A percentile compares a stretch with the other conserved stretches of the same genome.
Conservation (phyloP, 2,113 vertebrate genomes). For the Dasyurus viverrinus region DNA sequence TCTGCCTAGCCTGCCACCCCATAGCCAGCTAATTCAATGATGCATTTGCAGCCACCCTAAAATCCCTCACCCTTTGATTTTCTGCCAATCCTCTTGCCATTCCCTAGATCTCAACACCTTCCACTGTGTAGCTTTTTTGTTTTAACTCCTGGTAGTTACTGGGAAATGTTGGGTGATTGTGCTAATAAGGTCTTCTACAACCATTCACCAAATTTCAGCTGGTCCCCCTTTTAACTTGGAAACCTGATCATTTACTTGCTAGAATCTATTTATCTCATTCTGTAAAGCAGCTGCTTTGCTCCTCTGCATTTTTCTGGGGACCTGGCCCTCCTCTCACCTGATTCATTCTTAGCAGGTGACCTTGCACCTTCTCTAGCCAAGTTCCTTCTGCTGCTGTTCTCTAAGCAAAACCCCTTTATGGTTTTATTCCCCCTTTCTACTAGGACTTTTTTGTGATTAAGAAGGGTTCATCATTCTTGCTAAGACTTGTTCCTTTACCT, state of each 20-base stretch:
- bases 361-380: neutral
- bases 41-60: neutral
- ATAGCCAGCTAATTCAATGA: neutral
- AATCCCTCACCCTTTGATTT: neutral
- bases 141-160: neutral
- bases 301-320: neutral
- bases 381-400: neutral
- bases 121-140: neutral
- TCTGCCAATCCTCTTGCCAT: neutral
- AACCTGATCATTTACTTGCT: neutral
- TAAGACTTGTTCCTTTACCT: neutral
- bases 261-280: neutral
- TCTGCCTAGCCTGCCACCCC: neutral
- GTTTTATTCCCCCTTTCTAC: neutral
- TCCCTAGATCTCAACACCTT: neutral
- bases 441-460: neutral
- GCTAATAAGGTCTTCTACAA: neutral
- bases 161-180: neutral
- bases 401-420: neutral
- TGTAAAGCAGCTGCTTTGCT: neutral
- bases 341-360: neutral
- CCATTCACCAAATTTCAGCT: neutral
- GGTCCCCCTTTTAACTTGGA: neutral
- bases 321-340: neutral
- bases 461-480: neutral